phyloP scores from a whole-genome alignment of 2,797 vertebrate genomes.

The Channallabes apus region DNA sequence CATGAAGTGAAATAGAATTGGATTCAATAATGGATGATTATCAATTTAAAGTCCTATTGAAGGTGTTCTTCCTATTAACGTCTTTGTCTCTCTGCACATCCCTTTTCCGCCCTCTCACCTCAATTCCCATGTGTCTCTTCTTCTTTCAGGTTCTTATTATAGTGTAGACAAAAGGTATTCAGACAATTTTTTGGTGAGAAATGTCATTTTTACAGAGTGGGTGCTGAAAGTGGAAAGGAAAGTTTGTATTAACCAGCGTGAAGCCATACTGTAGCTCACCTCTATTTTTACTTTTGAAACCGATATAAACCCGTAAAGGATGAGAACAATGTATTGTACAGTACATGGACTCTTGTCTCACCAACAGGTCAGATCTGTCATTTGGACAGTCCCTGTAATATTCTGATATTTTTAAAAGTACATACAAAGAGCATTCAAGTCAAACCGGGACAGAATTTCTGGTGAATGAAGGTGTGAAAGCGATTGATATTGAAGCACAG shows the following conservation, averaged over 20 bases:
- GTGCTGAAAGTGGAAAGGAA: neutral
- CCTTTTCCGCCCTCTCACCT: conserved; percentile 37
- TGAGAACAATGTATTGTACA: neutral
- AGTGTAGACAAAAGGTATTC: neutral
- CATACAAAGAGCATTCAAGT: too few species aligned
- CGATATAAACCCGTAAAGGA: neutral
- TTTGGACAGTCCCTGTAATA: neutral
- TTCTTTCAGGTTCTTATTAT: conserved; percentile 8
- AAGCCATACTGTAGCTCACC: neutral
- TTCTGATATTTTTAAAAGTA: neutral
- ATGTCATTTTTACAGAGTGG: too few species aligned
- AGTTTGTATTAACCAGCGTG: neutral
- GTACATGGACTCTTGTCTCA: neutral
- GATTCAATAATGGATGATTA: neutral
- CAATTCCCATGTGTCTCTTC: conserved; percentile 50
- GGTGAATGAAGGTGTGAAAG: too few species aligned
- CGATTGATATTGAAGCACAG: too few species aligned
- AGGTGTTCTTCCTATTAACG: neutral
- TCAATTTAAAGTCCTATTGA: neutral
- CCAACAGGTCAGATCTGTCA: neutral
- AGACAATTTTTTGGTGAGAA: neutral
- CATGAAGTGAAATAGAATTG: neutral
- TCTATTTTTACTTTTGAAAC: neutral
- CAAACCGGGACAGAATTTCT: too few species aligned
- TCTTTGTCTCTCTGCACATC: neutral